phyloP scores from a whole-genome alignment of 2,113 vertebrate genomes.

The Poeciliopsis prolifica region DNA sequence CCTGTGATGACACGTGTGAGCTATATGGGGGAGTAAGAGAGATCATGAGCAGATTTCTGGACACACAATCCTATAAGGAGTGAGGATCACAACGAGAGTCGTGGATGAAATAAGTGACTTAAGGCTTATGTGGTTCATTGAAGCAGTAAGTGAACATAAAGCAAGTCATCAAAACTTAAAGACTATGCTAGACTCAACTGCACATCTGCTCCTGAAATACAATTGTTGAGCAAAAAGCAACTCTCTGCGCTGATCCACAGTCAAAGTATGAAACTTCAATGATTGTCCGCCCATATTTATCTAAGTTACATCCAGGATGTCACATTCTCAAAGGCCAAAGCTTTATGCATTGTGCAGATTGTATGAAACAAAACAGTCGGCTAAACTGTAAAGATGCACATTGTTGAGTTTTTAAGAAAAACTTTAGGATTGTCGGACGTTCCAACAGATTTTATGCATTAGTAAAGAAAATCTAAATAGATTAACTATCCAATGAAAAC shows the following conservation, averaged over 20 bases:
- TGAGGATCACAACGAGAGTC: slow-evolving; percentile 18
- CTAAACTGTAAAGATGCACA: background rate
- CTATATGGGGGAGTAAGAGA: slow-evolving; percentile 35
- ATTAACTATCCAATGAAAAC: too few relatives aligned
- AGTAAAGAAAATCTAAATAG: background rate
- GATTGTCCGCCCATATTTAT: background rate
- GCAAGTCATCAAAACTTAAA: slow-evolving; percentile 33
- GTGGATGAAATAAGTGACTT: slow-evolving; percentile 36
- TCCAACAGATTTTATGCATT: background rate
- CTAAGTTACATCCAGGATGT: background rate
- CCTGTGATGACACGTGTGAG: slow-evolving; percentile 49
- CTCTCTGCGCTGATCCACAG: background rate
- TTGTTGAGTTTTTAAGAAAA: too few relatives aligned
- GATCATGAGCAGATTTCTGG: slow-evolving; percentile 41
- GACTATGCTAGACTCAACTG: background rate
- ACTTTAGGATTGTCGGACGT: background rate
- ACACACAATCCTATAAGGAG: slow-evolving; percentile 45
- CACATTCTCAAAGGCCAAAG: background rate
- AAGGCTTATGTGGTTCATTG: slow-evolving; percentile 44
- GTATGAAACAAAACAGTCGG: too few relatives aligned
- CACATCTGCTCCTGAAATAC: background rate
- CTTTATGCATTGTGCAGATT: background rate
- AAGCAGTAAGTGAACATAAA: slow-evolving; percentile 59
- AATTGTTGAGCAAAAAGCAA: background rate
- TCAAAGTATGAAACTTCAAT: background rate